Percentiles rank a stretch among this genome's conserved stretches.
Evolutionary conservation across 2,113 vertebrate species (phyloP).

Genomic region (Dipodomys stephensi): DNA sequence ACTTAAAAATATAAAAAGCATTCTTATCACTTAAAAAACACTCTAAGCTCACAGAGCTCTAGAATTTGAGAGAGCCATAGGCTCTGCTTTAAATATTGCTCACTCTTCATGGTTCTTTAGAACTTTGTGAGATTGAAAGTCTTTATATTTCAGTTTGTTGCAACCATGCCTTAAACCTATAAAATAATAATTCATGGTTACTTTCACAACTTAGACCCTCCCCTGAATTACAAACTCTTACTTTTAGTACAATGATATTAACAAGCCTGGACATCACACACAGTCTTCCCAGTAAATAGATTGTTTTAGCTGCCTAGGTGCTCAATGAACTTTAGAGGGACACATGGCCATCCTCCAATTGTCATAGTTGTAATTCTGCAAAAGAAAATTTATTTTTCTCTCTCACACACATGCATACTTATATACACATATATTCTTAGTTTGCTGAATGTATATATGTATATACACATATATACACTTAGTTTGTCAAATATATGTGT

Average conservation of each 20-base stretch:
- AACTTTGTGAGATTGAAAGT: background rate
- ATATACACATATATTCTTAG: too few relatives aligned
- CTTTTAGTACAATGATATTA: slow-evolving; percentile 72
- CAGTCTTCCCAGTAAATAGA: slow-evolving; percentile 76
- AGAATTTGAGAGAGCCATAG: background rate
- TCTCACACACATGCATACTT: too few relatives aligned
- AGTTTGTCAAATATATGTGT: too few relatives aligned
- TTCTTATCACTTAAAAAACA: background rate
- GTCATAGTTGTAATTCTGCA: background rate
- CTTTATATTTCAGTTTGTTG: slow-evolving; percentile 5
- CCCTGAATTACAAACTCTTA: slow-evolving; percentile 69
- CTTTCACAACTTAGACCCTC: slow-evolving; percentile 59
- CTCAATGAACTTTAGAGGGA: background rate
- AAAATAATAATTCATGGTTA: background rate
- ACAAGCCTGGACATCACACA: slow-evolving; percentile 67
- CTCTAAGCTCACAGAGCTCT: background rate
- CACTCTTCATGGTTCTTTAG: background rate
- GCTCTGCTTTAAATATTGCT: slow-evolving; percentile 16
- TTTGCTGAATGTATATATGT: too few relatives aligned
- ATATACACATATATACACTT: too few relatives aligned
- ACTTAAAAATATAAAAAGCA: slow-evolving; percentile 4
- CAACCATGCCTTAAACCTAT: slow-evolving; percentile 6
- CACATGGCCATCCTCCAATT: background rate
- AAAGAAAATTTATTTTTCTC: too few relatives aligned
- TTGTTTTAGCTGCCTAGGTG: slow-evolving; percentile 31